Evolutionary conservation across 2,888 invertebrate genomes (phyloP).

Genomic region (Cynaeus angustus): DNA sequence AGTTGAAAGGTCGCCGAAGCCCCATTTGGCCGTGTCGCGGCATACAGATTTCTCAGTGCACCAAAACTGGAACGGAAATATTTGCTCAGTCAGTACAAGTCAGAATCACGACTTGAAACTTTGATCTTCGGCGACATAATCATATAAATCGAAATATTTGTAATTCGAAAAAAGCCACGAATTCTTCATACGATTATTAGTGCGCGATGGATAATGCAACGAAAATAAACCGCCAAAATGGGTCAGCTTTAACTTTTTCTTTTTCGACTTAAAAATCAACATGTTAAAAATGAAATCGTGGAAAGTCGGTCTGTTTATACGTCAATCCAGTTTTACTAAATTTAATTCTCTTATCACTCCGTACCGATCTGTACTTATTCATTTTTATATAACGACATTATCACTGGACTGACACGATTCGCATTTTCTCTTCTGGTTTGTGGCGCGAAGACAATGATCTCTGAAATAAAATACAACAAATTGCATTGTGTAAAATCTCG

Average conservation of each 20-base stretch:
- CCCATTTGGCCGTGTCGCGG: constrained; percentile 37
- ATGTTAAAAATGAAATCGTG: constrained; percentile 37
- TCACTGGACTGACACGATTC: constrained; percentile 14
- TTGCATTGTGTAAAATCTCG: constrained; percentile 16
- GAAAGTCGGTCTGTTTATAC: constrained; percentile 25
- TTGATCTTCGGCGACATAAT: constrained; percentile 31
- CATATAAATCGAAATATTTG: constrained; percentile 32
- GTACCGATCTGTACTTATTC: constrained; percentile 20
- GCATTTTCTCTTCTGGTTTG: constrained; percentile 30
- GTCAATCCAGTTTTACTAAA: constrained; percentile 36
- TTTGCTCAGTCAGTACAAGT: constrained; percentile 32
- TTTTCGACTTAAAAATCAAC: constrained; percentile 15
- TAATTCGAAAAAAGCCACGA: constrained; percentile 12
- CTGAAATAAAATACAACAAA: constrained; percentile 6
- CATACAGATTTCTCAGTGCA: constrained; percentile 37
- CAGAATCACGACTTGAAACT: constrained; percentile 34
- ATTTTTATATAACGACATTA: constrained; percentile 24
- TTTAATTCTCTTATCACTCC: constrained; percentile 26
- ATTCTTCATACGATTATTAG: background rate
- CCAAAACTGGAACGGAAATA: constrained; percentile 41
- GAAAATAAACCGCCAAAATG: constrained; percentile 26
- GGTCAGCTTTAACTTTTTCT: constrained; percentile 18
- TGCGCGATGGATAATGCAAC: constrained; percentile 16
- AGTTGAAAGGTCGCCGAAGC: constrained; percentile 31
- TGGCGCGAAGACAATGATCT: too few relatives aligned